These are phyloP conservation scores for Lates calcarifer DNA, from an alignment of 2,113 vertebrate species.

Conservation along the genomic window DNA sequence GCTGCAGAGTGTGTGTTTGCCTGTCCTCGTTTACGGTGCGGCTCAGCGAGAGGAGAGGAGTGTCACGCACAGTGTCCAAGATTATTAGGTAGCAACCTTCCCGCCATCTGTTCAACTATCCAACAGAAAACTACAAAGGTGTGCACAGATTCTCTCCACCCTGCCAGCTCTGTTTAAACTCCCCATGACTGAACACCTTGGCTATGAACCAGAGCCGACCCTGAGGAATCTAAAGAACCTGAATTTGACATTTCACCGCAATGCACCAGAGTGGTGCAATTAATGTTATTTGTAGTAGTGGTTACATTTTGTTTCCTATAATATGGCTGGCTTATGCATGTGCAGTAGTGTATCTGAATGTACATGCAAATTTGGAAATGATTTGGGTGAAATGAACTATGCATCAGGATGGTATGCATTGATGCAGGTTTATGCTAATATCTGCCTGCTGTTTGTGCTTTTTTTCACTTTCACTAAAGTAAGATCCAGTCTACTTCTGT, in stretches of 20 bases:
- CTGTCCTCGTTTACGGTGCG: slow-evolving; percentile 14
- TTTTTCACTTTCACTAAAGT: not conserved
- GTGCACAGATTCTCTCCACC: slow-evolving; percentile 3
- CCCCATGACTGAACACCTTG: slow-evolving; percentile 30
- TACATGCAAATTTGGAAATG: not conserved
- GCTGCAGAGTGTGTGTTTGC: slow-evolving; percentile 2
- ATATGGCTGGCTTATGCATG: not conserved
- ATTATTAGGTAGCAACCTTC: slow-evolving; percentile 50
- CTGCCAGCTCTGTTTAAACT: slow-evolving; percentile 45
- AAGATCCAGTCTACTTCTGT: not conserved
- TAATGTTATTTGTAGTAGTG: not conserved
- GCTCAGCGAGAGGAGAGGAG: slow-evolving; percentile 40
- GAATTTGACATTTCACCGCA: slow-evolving; percentile 12
- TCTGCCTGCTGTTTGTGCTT: not conserved
- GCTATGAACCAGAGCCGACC: not conserved
- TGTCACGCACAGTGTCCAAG: slow-evolving; percentile 37
- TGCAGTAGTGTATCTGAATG: not conserved
- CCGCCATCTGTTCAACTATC: slow-evolving; percentile 59
- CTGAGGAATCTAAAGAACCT: not conserved
- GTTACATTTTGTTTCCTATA: not conserved
- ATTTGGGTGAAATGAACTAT: slow-evolving; percentile 2
- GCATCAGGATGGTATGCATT: not conserved
- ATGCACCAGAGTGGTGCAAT: slow-evolving; percentile 6
- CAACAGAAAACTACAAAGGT: slow-evolving; percentile 48
- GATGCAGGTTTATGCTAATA: no score